Evolutionary conservation across 2,888 invertebrate species (phyloP).

Genomic region (Plebejus argus): DNA sequence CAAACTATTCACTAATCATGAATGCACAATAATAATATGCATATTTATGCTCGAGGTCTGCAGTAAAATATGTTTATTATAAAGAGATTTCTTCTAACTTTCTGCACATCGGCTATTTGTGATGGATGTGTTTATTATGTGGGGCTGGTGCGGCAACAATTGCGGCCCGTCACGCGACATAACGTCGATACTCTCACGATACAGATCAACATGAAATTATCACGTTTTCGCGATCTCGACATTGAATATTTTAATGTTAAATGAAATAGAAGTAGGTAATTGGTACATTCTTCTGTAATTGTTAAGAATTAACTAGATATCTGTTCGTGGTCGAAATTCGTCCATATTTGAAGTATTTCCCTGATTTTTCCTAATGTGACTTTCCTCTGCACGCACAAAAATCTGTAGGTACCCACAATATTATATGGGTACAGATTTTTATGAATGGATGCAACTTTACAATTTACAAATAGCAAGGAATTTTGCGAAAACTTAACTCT

Average conservation of each 20-base stretch:
- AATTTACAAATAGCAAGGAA: no score
- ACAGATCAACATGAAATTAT: background rate
- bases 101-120: constrained; percentile 6
- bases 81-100: background rate
- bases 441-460: no score
- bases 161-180: background rate
- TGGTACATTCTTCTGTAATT: background rate
- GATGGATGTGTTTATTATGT: constrained; percentile 15
- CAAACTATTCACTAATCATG: background rate
- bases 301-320: background rate
- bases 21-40: background rate
- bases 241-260: constrained; percentile 1
- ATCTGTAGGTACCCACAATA: no score
- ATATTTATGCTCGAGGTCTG: background rate
- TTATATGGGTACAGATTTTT: no score
- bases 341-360: background rate
- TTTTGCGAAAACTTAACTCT: background rate
- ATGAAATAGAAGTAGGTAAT: background rate
- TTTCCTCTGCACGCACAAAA: no score
- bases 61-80: background rate
- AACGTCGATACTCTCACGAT: constrained; percentile 12
- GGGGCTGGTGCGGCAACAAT: background rate
- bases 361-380: no score
- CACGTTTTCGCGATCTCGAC: background rate
- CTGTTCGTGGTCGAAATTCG: background rate